Conservation (phyloP, 2,888 invertebrate genomes). For the Cerastis rubricosa region DNA sequence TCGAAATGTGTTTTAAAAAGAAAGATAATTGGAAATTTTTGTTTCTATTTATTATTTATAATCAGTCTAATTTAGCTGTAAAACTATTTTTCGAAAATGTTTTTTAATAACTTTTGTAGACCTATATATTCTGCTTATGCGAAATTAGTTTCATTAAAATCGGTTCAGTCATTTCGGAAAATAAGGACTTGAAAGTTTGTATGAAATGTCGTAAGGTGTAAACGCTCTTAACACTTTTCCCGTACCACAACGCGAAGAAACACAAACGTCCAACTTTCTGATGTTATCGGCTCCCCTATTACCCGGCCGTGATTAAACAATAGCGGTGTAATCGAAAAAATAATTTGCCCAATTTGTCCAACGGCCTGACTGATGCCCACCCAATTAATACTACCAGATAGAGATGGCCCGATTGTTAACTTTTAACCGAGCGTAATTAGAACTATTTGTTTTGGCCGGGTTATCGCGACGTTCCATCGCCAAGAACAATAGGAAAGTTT, state of each 20-base stretch:
- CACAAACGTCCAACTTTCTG: constrained; percentile 69
- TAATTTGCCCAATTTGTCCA: constrained; percentile 88
- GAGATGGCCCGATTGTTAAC: constrained; percentile 85
- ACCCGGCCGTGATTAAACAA: constrained; percentile 88
- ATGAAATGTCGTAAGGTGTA: too few relatives aligned
- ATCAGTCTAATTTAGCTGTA: too few relatives aligned
- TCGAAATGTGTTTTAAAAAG: too few relatives aligned
- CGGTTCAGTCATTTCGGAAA: too few relatives aligned
- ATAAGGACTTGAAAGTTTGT: too few relatives aligned
- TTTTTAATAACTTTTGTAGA: too few relatives aligned
- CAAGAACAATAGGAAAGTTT: constrained; percentile 85
- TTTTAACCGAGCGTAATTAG: constrained; percentile 86
- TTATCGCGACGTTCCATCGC: constrained; percentile 77
- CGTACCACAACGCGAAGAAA: constrained; percentile 65
- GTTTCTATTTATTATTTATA: too few relatives aligned
- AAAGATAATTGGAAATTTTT: too few relatives aligned
- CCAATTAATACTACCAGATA: constrained; percentile 87
- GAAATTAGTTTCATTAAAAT: too few relatives aligned
- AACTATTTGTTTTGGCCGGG: constrained; percentile 87
- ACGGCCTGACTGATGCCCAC: constrained; percentile 78
- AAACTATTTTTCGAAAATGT: too few relatives aligned
- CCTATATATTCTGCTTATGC: too few relatives aligned
- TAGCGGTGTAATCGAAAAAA: constrained; percentile 88
- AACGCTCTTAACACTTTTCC: constrained; percentile 31
- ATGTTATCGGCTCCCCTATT: constrained; percentile 83